phyloP scores from a whole-genome alignment of 1,140 invertebrate genomes.

The Laodelphax striatellus region DNA sequence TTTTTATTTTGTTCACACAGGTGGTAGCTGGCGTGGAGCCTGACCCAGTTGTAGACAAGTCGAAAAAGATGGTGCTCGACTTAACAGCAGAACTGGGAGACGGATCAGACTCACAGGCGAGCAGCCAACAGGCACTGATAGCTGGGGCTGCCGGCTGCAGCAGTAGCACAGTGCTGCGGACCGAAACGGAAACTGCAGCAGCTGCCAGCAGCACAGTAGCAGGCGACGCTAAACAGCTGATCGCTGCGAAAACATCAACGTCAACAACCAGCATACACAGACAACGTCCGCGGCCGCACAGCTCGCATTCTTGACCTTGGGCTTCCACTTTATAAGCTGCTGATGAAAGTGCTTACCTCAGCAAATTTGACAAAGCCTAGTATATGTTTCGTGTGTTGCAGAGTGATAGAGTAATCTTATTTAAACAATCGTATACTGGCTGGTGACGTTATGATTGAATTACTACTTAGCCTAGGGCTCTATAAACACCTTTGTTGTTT shows the following conservation, averaged over 20 bases:
- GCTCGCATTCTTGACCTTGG: background rate
- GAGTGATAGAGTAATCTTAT: too few relatives aligned
- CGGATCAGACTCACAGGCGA: conserved; percentile 2
- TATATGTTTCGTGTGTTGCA: too few relatives aligned
- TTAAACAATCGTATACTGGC: too few relatives aligned
- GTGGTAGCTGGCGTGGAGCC: conserved; percentile 21
- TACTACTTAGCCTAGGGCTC: too few relatives aligned
- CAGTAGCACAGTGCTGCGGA: background rate
- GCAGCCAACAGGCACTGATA: background rate
- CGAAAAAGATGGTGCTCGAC: conserved; percentile 19
- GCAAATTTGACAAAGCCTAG: too few relatives aligned
- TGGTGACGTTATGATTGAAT: too few relatives aligned
- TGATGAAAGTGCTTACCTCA: too few relatives aligned
- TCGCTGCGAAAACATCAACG: background rate
- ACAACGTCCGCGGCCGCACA: background rate
- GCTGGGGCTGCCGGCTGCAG: too few relatives aligned
- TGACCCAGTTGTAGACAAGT: conserved; percentile 9
- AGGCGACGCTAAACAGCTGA: background rate
- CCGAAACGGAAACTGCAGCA: background rate
- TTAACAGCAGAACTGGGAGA: conserved; percentile 21
- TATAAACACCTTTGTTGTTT: too few relatives aligned
- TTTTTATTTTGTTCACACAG: conserved; percentile 7
- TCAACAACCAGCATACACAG: background rate
- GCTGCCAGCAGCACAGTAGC: background rate
- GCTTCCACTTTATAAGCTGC: background rate